Evolutionary conservation across 2,113 vertebrate species (phyloP), one percentile per base, ranked within the genome.

Genomic region (Cheilinus undulatus): DNA sequence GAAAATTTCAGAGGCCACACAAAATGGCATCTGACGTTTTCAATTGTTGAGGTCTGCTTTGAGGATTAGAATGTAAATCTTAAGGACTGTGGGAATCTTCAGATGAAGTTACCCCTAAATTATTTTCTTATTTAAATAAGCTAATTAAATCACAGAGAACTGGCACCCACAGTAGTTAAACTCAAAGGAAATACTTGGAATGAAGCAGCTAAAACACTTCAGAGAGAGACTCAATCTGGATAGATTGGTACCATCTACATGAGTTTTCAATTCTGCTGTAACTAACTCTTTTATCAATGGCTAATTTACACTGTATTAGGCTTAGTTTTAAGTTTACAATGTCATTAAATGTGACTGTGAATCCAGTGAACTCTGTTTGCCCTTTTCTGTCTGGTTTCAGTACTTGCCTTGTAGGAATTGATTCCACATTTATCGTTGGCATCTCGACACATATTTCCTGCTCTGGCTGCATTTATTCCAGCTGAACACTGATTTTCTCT

Each of bases 401-500:
- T 66, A 89, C 93, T 92, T 86, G 92, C 97, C 95, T 97, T 96
- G 68, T 95, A 96, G 3, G 95, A 86, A 1, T 95, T 92, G 2
- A 84, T 76, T 0, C 91, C 85, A 1, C 97, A 99, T 74, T 89
- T 89, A 40, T 95, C 91, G 0, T 61, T 80, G 51, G 93, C 93
- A 36, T 87, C 76, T 1, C 90, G 89, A 0, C 97, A 99, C 0
- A 46, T 2, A 3, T 91, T 92, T 2, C 95, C 95, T 38, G 91
- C 95, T 86, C 91, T 95, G 22, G 97, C 97, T 0, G 93, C 94
- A 3, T 92, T 32, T 64, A 96, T 86, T 5, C 97, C 97, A 0
- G 95, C 94, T 91, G 94, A 76, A 76, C 97, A 99, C 85, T 81
- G 94, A 80, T 91, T 95, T 79, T 97, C 96, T 82, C 93, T 88